These are phyloP conservation scores for Ellobium chinense DNA, from an alignment of 2,888 invertebrate genomes.

Conservation along the genomic window DNA sequence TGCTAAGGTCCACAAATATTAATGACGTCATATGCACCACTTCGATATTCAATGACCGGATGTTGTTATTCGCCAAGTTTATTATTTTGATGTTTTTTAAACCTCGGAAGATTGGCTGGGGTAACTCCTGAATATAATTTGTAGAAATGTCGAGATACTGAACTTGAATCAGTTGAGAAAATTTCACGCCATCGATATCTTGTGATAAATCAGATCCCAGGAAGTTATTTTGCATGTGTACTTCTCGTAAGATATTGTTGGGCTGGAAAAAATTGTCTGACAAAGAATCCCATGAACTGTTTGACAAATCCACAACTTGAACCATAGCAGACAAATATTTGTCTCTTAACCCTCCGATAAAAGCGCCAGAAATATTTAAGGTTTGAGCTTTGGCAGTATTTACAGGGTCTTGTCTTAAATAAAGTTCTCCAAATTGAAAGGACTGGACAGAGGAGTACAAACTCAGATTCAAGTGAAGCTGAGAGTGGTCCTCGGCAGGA, in stretches of 20 bases:
- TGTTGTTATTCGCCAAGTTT: not conserved
- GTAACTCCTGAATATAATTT: conserved; percentile 6
- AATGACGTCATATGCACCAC: conserved; percentile 27
- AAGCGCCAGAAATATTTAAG: conserved; percentile 14
- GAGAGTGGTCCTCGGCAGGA: too few relatives aligned
- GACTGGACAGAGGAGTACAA: not conserved
- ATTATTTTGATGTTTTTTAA: not conserved
- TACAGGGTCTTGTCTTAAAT: not conserved
- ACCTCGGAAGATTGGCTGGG: not conserved
- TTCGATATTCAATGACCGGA: not conserved
- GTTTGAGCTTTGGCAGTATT: not conserved
- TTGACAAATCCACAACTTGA: conserved; percentile 25
- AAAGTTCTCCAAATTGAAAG: not conserved
- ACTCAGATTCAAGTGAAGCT: not conserved
- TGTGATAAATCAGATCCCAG: conserved; percentile 3
- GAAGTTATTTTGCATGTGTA: not conserved
- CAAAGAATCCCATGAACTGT: conserved; percentile 22
- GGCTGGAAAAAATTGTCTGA: not conserved
- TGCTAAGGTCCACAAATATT: not conserved
- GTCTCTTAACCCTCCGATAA: not conserved
- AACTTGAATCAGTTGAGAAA: not conserved
- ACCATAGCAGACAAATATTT: not conserved
- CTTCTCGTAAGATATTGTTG: conserved; percentile 9
- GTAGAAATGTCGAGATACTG: conserved; percentile 16
- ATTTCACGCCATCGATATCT: not conserved